Conservation (phyloP, 35 echinoderm and acorn worm genomes). For the Lytechinus variegatus region DNA sequence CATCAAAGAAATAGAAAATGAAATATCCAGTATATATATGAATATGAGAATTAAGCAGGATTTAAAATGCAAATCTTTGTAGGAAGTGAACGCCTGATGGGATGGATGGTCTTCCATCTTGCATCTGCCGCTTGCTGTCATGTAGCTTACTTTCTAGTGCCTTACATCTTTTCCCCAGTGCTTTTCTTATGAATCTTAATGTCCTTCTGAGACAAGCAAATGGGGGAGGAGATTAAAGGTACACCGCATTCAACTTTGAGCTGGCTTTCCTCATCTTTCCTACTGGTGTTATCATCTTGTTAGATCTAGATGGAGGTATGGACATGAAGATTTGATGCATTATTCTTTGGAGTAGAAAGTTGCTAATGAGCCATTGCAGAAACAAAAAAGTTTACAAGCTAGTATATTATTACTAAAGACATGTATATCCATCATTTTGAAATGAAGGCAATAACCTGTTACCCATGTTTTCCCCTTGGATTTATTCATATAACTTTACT, state of each 20-base stretch:
- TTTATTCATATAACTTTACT: no score
- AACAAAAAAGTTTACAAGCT: not conserved
- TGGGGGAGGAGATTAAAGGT: not conserved
- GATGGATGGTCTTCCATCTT: not conserved
- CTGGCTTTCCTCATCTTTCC: not conserved
- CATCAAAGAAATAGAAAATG: not conserved
- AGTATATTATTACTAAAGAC: not conserved
- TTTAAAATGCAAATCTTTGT: constrained; percentile 6
- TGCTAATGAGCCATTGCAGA: not conserved
- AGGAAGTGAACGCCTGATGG: not conserved
- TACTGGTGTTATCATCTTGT: not conserved
- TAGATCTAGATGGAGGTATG: not conserved
- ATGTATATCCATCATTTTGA: not conserved
- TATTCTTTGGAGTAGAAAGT: not conserved
- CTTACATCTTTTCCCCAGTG: not conserved
- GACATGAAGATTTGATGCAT: not conserved
- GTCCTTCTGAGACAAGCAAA: not conserved
- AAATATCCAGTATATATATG: not conserved
- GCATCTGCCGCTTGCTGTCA: not conserved
- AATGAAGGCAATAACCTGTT: no score
- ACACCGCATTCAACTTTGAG: not conserved
- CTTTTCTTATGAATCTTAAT: constrained; percentile 5
- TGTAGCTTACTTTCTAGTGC: not conserved
- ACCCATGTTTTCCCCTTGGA: no score
- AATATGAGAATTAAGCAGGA: not conserved